Evolutionary conservation across 2,888 invertebrate genomes (phyloP).

Genomic region (Drosophila infuscata): DNA sequence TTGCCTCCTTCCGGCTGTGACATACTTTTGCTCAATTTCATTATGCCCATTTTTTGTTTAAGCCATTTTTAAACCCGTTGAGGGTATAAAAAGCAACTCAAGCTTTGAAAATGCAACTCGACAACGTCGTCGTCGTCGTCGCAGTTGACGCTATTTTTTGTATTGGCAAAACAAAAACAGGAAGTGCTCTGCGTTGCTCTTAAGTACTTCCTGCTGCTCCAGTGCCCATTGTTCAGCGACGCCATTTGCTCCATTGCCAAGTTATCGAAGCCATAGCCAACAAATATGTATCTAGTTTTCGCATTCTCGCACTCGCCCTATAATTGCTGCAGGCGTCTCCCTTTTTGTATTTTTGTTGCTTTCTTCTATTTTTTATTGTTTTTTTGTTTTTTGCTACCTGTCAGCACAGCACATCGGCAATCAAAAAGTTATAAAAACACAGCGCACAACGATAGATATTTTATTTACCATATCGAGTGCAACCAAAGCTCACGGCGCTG

Average conservation of each 20-base stretch:
- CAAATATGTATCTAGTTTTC: slow-evolving; percentile 59
- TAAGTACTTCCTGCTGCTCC: slow-evolving; percentile 81
- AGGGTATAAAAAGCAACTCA: slow-evolving; percentile 16
- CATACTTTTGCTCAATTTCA: background rate
- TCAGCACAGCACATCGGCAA: slow-evolving; percentile 56
- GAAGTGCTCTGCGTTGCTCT: slow-evolving; percentile 80
- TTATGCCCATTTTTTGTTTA: background rate
- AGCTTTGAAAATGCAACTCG: slow-evolving; percentile 74
- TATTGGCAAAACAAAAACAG: slow-evolving; percentile 83
- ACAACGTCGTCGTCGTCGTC: slow-evolving; percentile 34
- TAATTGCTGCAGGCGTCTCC: slow-evolving; percentile 70
- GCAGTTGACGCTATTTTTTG: slow-evolving; percentile 69
- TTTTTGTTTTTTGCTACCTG: slow-evolving; percentile 42
- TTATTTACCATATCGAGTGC: slow-evolving; percentile 65
- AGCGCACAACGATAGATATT: slow-evolving; percentile 22
- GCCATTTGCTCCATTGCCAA: slow-evolving; percentile 52
- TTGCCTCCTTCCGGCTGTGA: background rate
- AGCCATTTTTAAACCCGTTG: background rate
- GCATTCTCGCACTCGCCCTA: slow-evolving; percentile 44
- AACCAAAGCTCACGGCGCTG: slow-evolving; percentile 37
- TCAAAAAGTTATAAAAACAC: slow-evolving; percentile 71
- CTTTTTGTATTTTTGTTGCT: background rate
- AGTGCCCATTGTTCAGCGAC: slow-evolving; percentile 54
- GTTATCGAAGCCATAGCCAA: slow-evolving; percentile 44
- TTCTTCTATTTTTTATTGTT: background rate